Evolutionary conservation across 2,888 invertebrate species (phyloP), one percentile per base, ranked within the genome.

Genomic region (Pherbina coryleti): DNA sequence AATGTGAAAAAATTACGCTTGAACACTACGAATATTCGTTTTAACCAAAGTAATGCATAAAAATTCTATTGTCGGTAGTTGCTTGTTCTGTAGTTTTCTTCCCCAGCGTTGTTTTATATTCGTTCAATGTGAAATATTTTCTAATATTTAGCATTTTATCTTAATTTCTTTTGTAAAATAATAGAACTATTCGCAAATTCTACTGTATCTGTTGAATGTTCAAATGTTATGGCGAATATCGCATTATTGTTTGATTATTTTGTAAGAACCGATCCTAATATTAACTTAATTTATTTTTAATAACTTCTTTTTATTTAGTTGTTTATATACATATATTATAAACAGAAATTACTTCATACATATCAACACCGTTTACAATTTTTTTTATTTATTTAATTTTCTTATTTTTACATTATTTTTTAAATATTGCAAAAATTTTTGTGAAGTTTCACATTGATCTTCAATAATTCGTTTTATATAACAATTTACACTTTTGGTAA

Each of bases 1-100:
- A 25, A 74, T 53, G 66, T 75, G 53, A 64, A 75, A n/a, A 66
- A 75, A 53, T 51, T 28, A 69, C n/a, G 25, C 69, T 31, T 51
- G 25, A 44, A 67, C 22, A n/a, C 11, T 11, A 60, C 57, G 57
- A 67, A 44, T 44, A 67, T 67, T 44, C 28, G 60, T 62, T 62
- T 19, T n/a, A 44, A 37, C 69, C 49, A 51, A 17, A 17, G 49
- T 25, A 69, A 49, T n/a, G 9, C 22, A 67, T n/a, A n/a, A 37
- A 66, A 66, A 66, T 19, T 31, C 28, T 25, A 69, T 25, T 69
- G 69, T 69, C 51, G 69, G 69, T 69, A 69, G 69, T 67, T 51
- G 69, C 69, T 69, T 69, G 51, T 69, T 69, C 69, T 69, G 25
- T 69, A 37, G 31, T 49, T 69, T 37, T 67, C 28, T 60, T 14